A percentile compares a stretch with the other conserved stretches of the same genome.
These are phyloP conservation scores for Hemibagrus wyckioides DNA, from an alignment of 2,113 vertebrate species.

Conservation along the genomic window DNA sequence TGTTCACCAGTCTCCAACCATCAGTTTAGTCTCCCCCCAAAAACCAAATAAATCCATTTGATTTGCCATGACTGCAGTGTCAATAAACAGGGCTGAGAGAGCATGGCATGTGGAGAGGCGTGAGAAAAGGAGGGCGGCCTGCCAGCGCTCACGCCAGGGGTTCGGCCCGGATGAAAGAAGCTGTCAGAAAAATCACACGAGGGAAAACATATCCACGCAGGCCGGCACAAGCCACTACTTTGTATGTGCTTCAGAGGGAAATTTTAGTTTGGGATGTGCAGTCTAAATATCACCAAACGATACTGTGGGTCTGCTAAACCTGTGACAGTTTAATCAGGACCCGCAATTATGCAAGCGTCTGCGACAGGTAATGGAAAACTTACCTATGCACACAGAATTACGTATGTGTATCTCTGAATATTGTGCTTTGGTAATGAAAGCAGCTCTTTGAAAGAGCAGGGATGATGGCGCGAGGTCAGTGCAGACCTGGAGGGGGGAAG, in stretches of 20 bases:
- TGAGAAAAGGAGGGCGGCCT: constrained; percentile 65
- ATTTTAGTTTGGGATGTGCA: constrained; percentile 38
- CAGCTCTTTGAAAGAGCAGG: constrained; percentile 70
- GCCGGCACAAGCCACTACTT: constrained; percentile 62
- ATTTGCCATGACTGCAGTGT: constrained; percentile 68
- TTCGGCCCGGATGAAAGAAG: constrained; percentile 74
- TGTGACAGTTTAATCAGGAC: constrained; percentile 40
- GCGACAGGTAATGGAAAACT: constrained; percentile 28
- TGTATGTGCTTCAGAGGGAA: constrained; percentile 30
- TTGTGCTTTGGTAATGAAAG: constrained; percentile 77
- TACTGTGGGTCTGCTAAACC: constrained; percentile 27
- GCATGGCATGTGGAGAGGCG: constrained; percentile 42
- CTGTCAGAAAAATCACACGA: constrained; percentile 74
- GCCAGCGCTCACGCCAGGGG: constrained; percentile 73
- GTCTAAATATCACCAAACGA: constrained; percentile 36
- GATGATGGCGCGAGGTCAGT: constrained; percentile 73
- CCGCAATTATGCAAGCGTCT: constrained; percentile 32
- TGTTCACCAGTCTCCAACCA: constrained; percentile 62
- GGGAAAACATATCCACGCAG: constrained; percentile 72
- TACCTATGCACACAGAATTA: constrained; percentile 1
- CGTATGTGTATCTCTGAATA: constrained; percentile 57
- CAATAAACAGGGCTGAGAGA: constrained; percentile 62
- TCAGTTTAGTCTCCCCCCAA: constrained; percentile 64
- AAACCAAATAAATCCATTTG: constrained; percentile 75
- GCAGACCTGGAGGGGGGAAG: constrained; percentile 57